A percentile compares a stretch with the other conserved stretches of the same genome.
These are phyloP conservation scores for Synanthedon tipuliformis DNA, from an alignment of 2,888 invertebrate genomes.

Conservation along the genomic window DNA sequence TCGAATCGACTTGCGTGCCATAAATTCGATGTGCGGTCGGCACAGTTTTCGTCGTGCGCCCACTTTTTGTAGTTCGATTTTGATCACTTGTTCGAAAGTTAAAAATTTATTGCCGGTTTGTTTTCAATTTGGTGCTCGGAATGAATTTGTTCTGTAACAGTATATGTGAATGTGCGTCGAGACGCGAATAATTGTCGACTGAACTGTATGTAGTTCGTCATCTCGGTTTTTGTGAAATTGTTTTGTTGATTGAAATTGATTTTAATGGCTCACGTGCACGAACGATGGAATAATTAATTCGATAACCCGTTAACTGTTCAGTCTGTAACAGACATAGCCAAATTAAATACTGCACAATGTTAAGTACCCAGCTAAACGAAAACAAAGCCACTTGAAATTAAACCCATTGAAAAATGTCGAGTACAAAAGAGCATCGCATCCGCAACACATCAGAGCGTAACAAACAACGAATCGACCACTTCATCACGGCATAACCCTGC, in stretches of 20 bases:
- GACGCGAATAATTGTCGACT: constrained; percentile 31
- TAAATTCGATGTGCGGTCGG: constrained; percentile 59
- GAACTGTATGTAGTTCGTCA: constrained; percentile 19
- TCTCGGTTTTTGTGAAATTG: constrained; percentile 5
- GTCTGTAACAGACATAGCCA: not conserved
- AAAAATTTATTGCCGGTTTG: constrained; percentile 52
- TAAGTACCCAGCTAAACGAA: constrained; percentile 6
- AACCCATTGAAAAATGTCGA: constrained; percentile 40
- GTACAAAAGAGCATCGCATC: constrained; percentile 55
- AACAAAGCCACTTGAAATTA: constrained; percentile 35
- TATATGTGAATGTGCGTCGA: constrained; percentile 5
- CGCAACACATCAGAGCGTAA: constrained; percentile 55
- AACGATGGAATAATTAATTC: not conserved
- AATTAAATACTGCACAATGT: not conserved
- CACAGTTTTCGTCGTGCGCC: constrained; percentile 39
- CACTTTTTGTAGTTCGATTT: constrained; percentile 59
- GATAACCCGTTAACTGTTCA: not conserved
- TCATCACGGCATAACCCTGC: constrained; percentile 59
- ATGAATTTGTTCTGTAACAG: constrained; percentile 17
- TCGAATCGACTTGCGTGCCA: constrained; percentile 17
- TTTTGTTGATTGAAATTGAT: constrained; percentile 1
- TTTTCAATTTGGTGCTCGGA: constrained; percentile 47
- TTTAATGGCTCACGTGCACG: not conserved
- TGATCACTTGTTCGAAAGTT: constrained; percentile 62
- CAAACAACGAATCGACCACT: constrained; percentile 60